Percentiles rank a stretch among this genome's conserved stretches.
Conservation (phyloP, 2,113 vertebrate genomes). For the Poicephalus gulielmi region DNA sequence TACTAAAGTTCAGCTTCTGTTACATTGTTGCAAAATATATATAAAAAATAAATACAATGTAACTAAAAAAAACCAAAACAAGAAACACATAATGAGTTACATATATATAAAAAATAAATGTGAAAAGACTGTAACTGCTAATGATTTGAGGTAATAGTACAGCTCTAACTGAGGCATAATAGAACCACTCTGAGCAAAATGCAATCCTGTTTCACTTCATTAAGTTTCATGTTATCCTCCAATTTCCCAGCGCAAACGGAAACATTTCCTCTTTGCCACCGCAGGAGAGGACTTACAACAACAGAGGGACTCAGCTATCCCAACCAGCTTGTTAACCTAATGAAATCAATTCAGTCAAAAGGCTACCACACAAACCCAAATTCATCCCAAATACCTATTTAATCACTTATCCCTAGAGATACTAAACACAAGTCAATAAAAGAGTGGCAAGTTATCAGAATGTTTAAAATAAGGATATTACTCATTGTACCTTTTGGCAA, state of each 20-base stretch:
- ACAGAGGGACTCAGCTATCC: background rate
- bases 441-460: background rate
- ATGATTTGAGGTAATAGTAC: background rate
- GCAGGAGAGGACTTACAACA: background rate
- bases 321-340: background rate
- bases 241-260: background rate
- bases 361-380: background rate
- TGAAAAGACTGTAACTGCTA: background rate
- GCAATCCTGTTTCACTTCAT: background rate
- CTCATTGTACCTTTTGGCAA: background rate
- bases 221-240: constrained; percentile 3
- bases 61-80: background rate
- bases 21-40: background rate
- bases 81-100: background rate
- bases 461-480: background rate
- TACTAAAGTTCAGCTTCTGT: background rate
- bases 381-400: background rate
- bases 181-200: background rate
- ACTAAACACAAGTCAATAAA: background rate
- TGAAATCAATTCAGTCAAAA: background rate
- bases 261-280: background rate
- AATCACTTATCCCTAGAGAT: background rate
- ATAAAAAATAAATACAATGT: background rate
- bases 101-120: background rate
- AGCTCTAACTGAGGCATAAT: background rate